A percentile compares a stretch with the other conserved stretches of the same genome.
Conservation (phyloP, 2,888 invertebrate species). For the Dasysyrphus albostriatus region DNA sequence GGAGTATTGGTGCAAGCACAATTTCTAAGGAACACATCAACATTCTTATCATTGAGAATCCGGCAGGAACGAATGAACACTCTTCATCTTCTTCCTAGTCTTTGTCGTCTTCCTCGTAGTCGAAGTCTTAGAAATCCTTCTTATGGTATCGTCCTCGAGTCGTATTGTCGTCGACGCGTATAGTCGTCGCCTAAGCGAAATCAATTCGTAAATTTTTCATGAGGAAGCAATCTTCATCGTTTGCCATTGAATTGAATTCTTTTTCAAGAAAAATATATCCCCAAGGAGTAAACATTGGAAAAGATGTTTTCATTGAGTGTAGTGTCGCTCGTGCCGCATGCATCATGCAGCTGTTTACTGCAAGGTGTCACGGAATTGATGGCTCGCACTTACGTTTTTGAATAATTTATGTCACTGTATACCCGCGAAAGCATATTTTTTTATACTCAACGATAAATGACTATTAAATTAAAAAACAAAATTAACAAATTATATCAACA, state of each 20-base stretch:
- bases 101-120: slow-evolving; percentile 38
- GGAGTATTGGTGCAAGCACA: slow-evolving; percentile 23
- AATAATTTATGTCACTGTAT: slow-evolving; percentile 53
- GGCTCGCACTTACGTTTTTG: slow-evolving; percentile 42
- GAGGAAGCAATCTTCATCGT: slow-evolving; percentile 66
- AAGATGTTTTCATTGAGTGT: slow-evolving; percentile 53
- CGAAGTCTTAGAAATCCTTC: slow-evolving; percentile 23
- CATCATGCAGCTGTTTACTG: slow-evolving; percentile 21
- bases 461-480: neutral
- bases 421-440: neutral
- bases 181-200: slow-evolving; percentile 55
- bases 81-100: slow-evolving; percentile 19
- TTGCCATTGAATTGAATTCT: slow-evolving; percentile 67
- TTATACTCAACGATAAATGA: slow-evolving; percentile 22
- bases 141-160: slow-evolving; percentile 7
- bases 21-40: slow-evolving; percentile 66
- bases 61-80: slow-evolving; percentile 61
- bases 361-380: slow-evolving; percentile 47
- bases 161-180: slow-evolving; percentile 1
- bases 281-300: slow-evolving; percentile 17
- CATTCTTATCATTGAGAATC: slow-evolving; percentile 68
- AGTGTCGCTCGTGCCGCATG: slow-evolving; percentile 19
- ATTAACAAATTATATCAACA: too few species aligned
- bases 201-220: slow-evolving; percentile 74
- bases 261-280: slow-evolving; percentile 37